Conservation (phyloP, 2,113 vertebrate species). For the Herpailurus yagouaroundi region DNA sequence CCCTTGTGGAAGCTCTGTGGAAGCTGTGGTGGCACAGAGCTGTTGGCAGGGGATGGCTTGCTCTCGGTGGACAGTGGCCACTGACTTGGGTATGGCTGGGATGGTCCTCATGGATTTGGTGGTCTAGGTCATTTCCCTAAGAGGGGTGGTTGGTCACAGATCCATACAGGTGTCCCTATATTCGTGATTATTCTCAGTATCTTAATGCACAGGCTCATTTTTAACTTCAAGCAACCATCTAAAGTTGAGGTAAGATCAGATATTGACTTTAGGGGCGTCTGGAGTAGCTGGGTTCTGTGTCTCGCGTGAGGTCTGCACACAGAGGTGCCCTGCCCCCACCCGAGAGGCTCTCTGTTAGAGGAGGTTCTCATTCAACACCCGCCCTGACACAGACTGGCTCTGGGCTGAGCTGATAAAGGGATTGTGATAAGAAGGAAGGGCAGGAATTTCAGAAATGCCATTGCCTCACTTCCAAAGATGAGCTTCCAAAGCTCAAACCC, state of each 20-base stretch:
- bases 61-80: rapidly evolving
- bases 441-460: neutral
- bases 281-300: neutral
- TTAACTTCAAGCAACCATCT: neutral
- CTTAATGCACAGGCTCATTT: neutral
- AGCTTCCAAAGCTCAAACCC: neutral
- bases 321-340: neutral
- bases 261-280: neutral
- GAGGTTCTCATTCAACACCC: neutral
- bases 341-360: neutral
- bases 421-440: neutral
- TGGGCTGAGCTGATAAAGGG: neutral
- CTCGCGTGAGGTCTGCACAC: rapidly evolving
- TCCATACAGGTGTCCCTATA: neutral
- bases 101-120: neutral
- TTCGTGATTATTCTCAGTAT: neutral
- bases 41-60: rapidly evolving
- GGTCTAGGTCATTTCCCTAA: neutral
- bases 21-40: neutral
- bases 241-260: neutral
- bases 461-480: neutral
- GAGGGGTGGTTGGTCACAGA: neutral
- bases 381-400: neutral
- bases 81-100: neutral
- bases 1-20: rapidly evolving